phyloP scores from a whole-genome alignment of 2,113 vertebrate species.

The Brachypodius melanocephalos region DNA sequence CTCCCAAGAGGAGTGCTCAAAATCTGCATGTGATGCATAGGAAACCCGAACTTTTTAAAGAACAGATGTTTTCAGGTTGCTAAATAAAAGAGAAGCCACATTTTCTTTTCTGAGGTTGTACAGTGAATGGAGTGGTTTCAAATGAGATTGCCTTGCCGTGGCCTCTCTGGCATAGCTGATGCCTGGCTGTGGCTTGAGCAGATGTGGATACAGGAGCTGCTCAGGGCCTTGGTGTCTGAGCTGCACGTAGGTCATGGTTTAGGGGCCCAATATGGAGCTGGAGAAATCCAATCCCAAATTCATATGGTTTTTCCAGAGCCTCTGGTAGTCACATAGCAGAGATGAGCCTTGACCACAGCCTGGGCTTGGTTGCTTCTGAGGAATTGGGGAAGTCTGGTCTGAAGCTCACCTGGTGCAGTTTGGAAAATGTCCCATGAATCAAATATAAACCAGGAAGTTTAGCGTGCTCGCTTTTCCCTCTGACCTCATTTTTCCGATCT shows the following conservation, averaged over 20 bases:
- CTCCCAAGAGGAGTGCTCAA: not conserved
- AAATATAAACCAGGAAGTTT: not conserved
- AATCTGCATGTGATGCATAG: not conserved
- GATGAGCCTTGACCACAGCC: not conserved
- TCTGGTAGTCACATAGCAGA: not conserved
- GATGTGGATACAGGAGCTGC: not conserved
- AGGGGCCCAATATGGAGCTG: not conserved
- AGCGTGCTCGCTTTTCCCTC: not conserved
- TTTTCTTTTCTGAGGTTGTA: not conserved
- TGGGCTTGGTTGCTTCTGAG: not conserved
- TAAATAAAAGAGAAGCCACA: not conserved
- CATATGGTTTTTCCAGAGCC: not conserved
- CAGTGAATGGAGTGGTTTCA: not conserved
- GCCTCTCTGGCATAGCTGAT: not conserved
- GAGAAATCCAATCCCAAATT: not conserved
- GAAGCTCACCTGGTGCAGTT: not conserved
- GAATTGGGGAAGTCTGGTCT: not conserved
- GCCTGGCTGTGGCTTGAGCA: not conserved
- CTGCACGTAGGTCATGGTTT: accelerated
- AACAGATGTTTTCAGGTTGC: not conserved
- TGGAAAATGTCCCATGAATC: not conserved
- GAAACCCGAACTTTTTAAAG: not conserved
- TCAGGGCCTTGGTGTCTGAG: not conserved
- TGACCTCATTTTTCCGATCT: not conserved
- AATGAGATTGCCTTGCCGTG: not conserved